phyloP scores from a whole-genome alignment of 2,888 invertebrate species.

The Hemithea aestivaria region DNA sequence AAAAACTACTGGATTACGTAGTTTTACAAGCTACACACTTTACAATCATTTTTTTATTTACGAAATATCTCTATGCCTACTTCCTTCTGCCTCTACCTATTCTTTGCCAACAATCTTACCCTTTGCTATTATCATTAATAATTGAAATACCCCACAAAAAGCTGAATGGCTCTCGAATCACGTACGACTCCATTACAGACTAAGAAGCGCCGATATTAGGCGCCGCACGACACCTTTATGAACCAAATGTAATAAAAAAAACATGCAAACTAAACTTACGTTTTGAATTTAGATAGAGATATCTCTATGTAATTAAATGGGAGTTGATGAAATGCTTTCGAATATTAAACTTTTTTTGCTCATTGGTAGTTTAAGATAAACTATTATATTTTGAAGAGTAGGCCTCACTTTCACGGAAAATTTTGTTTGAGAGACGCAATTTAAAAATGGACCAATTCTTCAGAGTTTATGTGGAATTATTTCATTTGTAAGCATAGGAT shows the following conservation, averaged over 20 bases:
- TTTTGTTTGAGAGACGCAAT: too few relatives aligned
- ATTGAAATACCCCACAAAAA: constrained; percentile 60
- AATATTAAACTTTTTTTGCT: too few relatives aligned
- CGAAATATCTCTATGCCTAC: too few relatives aligned
- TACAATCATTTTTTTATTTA: too few relatives aligned
- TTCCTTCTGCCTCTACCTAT: constrained; percentile 22
- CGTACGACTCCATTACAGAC: constrained; percentile 56
- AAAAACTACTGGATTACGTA: too few relatives aligned
- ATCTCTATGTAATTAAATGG: constrained; percentile 10
- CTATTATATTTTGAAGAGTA: too few relatives aligned
- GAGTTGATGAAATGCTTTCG: constrained; percentile 7
- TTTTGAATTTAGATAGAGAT: constrained; percentile 16
- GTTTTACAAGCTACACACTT: too few relatives aligned
- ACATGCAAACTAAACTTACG: constrained; percentile 12
- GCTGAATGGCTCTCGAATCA: constrained; percentile 33
- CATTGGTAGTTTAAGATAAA: too few relatives aligned
- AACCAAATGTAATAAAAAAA: constrained; percentile 23
- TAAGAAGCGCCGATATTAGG: constrained; percentile 19
- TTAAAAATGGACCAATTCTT: too few relatives aligned
- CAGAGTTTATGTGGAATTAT: too few relatives aligned
- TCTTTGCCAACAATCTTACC: constrained; percentile 45
- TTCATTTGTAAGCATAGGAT: too few relatives aligned
- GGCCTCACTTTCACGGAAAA: too few relatives aligned
- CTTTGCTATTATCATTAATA: constrained; percentile 57
- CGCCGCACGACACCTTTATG: constrained; percentile 25